A percentile compares a stretch with the other conserved stretches of the same genome.
Conservation (phyloP, 2,113 vertebrate species). For the Garra rufa region DNA sequence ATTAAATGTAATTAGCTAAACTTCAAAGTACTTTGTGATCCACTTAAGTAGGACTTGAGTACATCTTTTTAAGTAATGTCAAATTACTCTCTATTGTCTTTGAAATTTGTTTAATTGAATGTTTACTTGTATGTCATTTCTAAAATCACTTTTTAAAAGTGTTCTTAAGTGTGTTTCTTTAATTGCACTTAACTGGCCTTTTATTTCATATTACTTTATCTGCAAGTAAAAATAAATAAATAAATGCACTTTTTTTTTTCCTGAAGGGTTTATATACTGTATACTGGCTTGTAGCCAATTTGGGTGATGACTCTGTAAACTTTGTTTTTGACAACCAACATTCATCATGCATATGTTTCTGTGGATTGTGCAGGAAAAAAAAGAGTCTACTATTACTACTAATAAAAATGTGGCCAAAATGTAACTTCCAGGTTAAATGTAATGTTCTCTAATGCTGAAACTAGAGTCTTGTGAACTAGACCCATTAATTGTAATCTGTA, state of each 20-base stretch:
- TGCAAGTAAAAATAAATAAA: not conserved
- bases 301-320: too few species aligned
- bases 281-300: too few species aligned
- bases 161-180: not conserved
- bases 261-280: not conserved
- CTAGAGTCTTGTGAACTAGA: not conserved
- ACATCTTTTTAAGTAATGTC: too few species aligned
- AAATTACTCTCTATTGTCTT: too few species aligned
- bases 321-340: too few species aligned
- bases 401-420: not conserved
- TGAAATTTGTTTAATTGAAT: too few species aligned
- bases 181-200: not conserved
- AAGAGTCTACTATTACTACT: not conserved
- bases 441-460: not conserved
- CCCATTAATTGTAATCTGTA: not conserved
- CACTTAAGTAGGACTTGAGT: too few species aligned
- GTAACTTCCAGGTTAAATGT: not conserved
- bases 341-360: too few species aligned
- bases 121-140: too few species aligned
- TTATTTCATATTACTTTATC: not conserved
- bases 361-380: too few species aligned
- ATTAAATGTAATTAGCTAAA: not conserved
- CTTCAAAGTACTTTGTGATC: not conserved
- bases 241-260: not conserved
- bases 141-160: not conserved